phyloP scores from a whole-genome alignment of 1,140 invertebrate genomes.

The Gerris buenoi region DNA sequence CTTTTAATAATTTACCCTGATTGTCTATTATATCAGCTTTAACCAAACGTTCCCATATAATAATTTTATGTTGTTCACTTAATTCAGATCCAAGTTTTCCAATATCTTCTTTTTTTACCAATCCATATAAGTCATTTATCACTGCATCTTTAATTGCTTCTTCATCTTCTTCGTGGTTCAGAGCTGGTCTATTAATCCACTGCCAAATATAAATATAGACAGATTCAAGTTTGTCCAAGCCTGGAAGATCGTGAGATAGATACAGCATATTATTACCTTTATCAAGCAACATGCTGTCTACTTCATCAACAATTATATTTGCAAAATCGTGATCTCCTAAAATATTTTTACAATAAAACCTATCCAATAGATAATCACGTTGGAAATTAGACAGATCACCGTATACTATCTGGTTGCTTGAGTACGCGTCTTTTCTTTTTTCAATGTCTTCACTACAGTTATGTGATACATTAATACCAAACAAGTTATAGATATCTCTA shows the following conservation, averaged over 20 bases:
- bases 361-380: constrained; percentile 25
- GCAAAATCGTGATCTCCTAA: constrained; percentile 21
- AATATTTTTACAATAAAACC: constrained; percentile 23
- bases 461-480: constrained; percentile 22
- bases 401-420: constrained; percentile 23
- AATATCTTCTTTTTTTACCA: background rate
- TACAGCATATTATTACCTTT: constrained; percentile 28
- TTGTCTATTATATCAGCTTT: background rate
- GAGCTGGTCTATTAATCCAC: constrained; percentile 19
- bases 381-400: constrained; percentile 27
- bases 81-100: background rate
- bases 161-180: constrained; percentile 6
- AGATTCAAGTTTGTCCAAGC: constrained; percentile 26
- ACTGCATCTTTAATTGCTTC: background rate
- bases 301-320: constrained; percentile 28
- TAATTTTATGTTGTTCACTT: background rate
- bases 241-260: constrained; percentile 25
- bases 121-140: background rate
- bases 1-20: background rate
- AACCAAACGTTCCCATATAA: background rate
- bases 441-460: constrained; percentile 21
- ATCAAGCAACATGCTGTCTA: constrained; percentile 30
- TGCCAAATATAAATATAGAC: constrained; percentile 28
- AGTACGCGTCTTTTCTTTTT: constrained; percentile 19
- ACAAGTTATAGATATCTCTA: constrained; percentile 21